Conservation (phyloP, 2,888 invertebrate genomes). For the Baronia brevicornis region DNA sequence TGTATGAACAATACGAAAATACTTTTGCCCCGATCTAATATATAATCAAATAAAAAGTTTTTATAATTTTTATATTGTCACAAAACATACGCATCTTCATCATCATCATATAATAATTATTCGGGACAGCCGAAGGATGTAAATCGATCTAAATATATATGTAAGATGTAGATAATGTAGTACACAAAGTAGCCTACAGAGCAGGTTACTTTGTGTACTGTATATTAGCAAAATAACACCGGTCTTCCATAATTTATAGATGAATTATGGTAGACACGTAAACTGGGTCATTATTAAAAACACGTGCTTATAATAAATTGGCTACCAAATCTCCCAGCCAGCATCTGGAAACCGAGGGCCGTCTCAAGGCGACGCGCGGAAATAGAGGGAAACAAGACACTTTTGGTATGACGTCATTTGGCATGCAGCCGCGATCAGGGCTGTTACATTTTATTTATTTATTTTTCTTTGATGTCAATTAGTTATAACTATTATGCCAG, state of each 20-base stretch:
- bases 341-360: constrained; percentile 10
- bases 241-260: constrained; percentile 3
- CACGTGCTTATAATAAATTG: neutral
- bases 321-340: constrained; percentile 10
- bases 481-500: no score
- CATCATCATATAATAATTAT: constrained; percentile 9
- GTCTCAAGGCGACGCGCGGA: constrained; percentile 16
- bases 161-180: no score
- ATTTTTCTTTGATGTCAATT: no score
- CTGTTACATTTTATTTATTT: constrained; percentile 7
- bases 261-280: no score
- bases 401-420: constrained; percentile 22
- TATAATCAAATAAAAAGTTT: no score
- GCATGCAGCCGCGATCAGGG: constrained; percentile 14
- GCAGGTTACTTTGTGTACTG: no score
- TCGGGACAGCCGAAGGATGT: constrained; percentile 7
- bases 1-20: no score
- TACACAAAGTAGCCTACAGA: no score
- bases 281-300: no score
- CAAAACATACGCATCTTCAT: constrained; percentile 3
- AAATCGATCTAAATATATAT: no score
- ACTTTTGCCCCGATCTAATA: no score
- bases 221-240: neutral
- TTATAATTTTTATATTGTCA: no score
- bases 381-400: constrained; percentile 19